Evolutionary conservation across 2,797 vertebrate species (phyloP).

Genomic region (Dermochelys coriacea): DNA sequence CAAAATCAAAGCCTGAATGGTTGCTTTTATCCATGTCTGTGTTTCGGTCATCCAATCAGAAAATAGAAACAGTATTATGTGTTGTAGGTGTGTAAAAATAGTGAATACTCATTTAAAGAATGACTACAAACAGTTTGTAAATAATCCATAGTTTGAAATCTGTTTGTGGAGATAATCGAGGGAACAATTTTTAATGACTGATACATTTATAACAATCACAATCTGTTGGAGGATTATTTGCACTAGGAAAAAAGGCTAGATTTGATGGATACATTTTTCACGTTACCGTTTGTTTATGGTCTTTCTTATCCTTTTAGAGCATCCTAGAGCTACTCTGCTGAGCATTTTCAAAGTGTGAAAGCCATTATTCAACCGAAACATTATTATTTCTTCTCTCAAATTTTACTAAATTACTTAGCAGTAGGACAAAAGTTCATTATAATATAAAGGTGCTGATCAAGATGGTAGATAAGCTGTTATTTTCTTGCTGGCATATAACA

Average conservation of each 20-base stretch:
- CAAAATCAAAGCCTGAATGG: neutral
- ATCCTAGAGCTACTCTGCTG: conserved; percentile 62
- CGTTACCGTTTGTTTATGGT: conserved; percentile 65
- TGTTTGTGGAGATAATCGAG: neutral
- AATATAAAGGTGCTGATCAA: conserved; percentile 52
- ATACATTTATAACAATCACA: conserved; percentile 17
- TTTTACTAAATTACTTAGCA: conserved; percentile 70
- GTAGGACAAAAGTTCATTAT: conserved; percentile 60
- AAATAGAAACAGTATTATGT: neutral
- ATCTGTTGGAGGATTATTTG: conserved; percentile 50
- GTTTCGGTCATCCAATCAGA: neutral
- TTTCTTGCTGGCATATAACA: conserved; percentile 38
- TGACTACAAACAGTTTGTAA: conserved; percentile 17
- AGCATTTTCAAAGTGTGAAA: conserved; percentile 65
- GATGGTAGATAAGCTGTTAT: conserved; percentile 70
- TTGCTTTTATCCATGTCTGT: neutral
- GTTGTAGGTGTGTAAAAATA: neutral
- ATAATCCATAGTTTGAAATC: neutral
- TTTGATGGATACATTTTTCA: conserved; percentile 60
- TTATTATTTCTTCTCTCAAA: conserved; percentile 68
- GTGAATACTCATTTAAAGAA: neutral
- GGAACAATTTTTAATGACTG: neutral
- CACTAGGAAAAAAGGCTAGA: conserved; percentile 17
- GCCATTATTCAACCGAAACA: conserved; percentile 59
- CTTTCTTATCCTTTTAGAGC: conserved; percentile 53